Evolutionary conservation across 1,140 invertebrate species (phyloP).

Genomic region (Akabosia matsudoensis): DNA sequence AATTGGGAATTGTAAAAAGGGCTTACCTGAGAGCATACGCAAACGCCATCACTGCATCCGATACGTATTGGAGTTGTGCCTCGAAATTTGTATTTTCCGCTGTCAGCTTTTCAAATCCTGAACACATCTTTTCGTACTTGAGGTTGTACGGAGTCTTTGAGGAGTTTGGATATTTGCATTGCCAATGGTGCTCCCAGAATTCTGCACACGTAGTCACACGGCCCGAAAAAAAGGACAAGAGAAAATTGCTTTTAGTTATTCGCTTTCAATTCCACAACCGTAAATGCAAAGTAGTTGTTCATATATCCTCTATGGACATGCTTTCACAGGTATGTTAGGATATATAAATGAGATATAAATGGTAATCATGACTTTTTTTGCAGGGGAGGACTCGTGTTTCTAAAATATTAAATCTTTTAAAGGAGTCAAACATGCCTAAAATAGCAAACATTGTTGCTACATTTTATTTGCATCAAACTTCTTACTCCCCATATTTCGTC

Average conservation of each 20-base stretch:
- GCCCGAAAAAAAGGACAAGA: slow-evolving; percentile 2
- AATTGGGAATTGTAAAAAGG: no score
- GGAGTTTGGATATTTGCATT: slow-evolving; percentile 74
- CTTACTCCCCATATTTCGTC: no score
- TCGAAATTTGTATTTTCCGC: slow-evolving; percentile 77
- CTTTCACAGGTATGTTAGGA: no score
- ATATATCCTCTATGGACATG: no score
- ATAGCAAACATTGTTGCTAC: no score
- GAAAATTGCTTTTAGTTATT: background rate
- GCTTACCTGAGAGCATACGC: slow-evolving; percentile 77
- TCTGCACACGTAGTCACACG: slow-evolving; percentile 60
- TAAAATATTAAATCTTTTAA: no score
- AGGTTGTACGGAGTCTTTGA: slow-evolving; percentile 75
- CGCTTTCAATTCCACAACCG: background rate
- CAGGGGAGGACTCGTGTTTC: no score
- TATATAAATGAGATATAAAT: no score
- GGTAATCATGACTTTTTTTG: no score
- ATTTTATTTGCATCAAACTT: no score
- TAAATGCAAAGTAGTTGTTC: no score
- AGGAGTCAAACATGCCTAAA: no score
- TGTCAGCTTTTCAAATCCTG: slow-evolving; percentile 67
- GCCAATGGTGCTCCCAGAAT: slow-evolving; percentile 90
- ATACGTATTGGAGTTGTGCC: slow-evolving; percentile 86
- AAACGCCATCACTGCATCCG: slow-evolving; percentile 87
- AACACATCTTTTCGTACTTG: slow-evolving; percentile 66